Percentiles rank a stretch among this genome's conserved stretches.
Conservation (phyloP, 2,797 vertebrate genomes). For the Vespertilio murinus region DNA sequence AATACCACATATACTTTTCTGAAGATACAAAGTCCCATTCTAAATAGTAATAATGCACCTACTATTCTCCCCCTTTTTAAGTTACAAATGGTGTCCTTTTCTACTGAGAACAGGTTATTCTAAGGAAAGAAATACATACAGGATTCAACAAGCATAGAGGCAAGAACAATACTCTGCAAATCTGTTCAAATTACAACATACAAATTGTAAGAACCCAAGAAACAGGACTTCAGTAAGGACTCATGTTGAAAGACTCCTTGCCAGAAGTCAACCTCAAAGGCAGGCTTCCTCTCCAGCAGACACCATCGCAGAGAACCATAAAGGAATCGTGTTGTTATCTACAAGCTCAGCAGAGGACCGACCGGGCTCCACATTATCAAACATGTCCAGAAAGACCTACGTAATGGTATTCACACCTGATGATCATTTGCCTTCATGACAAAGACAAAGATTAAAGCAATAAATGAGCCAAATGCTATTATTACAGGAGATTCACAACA, state of each 20-base stretch:
- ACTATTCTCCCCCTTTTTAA: neutral
- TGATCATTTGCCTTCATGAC: slow-evolving; percentile 63
- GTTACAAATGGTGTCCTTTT: neutral
- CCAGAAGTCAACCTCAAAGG: slow-evolving; percentile 67
- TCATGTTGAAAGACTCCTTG: neutral
- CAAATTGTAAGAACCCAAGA: neutral
- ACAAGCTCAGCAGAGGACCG: slow-evolving; percentile 27
- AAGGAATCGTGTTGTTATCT: slow-evolving; percentile 17
- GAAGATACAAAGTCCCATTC: neutral
- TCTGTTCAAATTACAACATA: neutral
- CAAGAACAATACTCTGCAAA: neutral
- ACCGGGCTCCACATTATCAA: slow-evolving; percentile 33
- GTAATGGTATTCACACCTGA: slow-evolving; percentile 29
- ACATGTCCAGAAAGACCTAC: slow-evolving; percentile 29
- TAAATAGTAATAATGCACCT: neutral
- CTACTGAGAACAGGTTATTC: neutral
- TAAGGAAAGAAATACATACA: neutral
- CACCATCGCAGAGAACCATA: neutral
- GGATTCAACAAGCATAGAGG: neutral
- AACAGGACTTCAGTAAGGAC: neutral
- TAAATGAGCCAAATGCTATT: neutral
- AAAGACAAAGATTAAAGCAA: slow-evolving; percentile 59
- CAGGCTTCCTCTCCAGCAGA: slow-evolving; percentile 51
- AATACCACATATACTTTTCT: neutral
- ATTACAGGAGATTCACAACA: slow-evolving; percentile 4